These are phyloP conservation scores for Bombus fervidus DNA, from an alignment of 1,140 invertebrate species.

Conservation along the genomic window DNA sequence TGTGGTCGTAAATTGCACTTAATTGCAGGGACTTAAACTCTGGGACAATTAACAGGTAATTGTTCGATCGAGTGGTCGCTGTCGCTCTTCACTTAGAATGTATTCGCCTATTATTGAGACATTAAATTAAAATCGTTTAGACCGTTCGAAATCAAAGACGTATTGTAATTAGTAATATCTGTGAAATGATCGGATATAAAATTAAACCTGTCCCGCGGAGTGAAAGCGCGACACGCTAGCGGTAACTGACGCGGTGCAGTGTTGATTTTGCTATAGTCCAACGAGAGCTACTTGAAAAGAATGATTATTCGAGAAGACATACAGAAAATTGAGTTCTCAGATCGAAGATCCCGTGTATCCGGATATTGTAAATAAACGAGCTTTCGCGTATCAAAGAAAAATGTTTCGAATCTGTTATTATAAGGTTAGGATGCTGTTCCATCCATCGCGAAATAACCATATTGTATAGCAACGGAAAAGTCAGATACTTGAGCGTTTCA, in stretches of 20 bases:
- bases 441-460: neutral
- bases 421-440: neutral
- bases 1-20: neutral
- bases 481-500: too few species aligned
- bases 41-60: neutral
- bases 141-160: neutral
- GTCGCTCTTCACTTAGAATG: neutral
- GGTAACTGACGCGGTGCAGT: neutral
- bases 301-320: too few species aligned
- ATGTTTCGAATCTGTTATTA: neutral
- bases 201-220: conserved; percentile 36
- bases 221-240: conserved; percentile 37
- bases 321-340: too few species aligned
- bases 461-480: neutral
- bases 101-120: conserved; percentile 13
- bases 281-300: neutral
- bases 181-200: conserved; percentile 25
- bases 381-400: neutral
- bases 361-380: too few species aligned
- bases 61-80: neutral
- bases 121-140: neutral
- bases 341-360: too few species aligned
- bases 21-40: neutral
- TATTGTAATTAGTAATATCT: conserved; percentile 46
- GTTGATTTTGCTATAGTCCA: neutral